These are phyloP conservation scores for Catharus fuscescens DNA, from an alignment of 2,113 vertebrate genomes.

Conservation along the genomic window DNA sequence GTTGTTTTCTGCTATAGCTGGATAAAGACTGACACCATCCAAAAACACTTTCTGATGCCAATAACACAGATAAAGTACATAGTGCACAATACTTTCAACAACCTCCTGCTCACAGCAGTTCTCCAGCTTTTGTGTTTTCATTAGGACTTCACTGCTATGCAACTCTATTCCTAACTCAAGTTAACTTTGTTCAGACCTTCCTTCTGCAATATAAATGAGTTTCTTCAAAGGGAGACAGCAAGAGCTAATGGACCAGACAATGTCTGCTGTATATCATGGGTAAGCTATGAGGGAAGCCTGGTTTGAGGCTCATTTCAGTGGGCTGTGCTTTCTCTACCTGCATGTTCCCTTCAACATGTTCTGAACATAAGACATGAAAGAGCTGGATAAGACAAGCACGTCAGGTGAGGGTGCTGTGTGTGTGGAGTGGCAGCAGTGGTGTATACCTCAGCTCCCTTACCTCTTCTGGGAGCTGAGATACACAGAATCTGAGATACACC, in stretches of 20 bases:
- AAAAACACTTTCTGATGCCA: neutral
- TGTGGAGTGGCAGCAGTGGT: neutral
- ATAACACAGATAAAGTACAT: neutral
- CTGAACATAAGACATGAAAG: neutral
- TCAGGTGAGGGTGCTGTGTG: neutral
- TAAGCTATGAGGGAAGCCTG: neutral
- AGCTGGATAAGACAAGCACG: neutral
- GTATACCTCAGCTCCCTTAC: neutral
- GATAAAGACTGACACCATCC: neutral
- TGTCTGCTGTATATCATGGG: neutral
- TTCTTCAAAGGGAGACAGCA: neutral
- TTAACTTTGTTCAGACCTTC: neutral
- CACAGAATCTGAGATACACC: neutral
- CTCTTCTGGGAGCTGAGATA: neutral
- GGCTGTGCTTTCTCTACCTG: neutral
- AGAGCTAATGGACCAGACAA: neutral
- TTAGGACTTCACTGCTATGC: neutral
- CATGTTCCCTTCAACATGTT: neutral
- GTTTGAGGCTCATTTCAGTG: neutral
- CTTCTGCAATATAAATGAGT: neutral
- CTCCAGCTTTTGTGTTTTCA: neutral
- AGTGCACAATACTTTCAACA: neutral
- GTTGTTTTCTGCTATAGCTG: neutral
- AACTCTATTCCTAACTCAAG: neutral
- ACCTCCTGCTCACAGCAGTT: neutral